Conservation (phyloP, 2,113 vertebrate genomes). For the Orycteropus afer region DNA sequence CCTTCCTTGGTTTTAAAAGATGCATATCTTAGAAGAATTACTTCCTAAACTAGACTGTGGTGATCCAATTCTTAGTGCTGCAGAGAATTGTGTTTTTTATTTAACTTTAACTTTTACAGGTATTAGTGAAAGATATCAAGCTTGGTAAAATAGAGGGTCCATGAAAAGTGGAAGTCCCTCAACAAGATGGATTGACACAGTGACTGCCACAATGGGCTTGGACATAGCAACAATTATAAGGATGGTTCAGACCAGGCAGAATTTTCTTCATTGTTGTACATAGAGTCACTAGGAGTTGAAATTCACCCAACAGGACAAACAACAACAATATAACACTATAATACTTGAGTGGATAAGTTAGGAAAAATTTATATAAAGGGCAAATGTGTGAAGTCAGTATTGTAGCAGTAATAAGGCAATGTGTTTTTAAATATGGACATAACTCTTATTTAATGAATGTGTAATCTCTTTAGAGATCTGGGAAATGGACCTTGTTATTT, state of each 20-base stretch:
- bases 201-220: too few species aligned
- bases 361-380: not conserved
- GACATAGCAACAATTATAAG: too few species aligned
- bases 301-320: too few species aligned
- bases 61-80: not conserved
- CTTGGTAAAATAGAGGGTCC: too few species aligned
- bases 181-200: too few species aligned
- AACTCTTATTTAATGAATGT: not conserved
- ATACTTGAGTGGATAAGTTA: not conserved
- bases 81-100: not conserved
- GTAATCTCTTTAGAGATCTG: not conserved
- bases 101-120: not conserved
- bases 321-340: not conserved
- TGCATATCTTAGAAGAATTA: not conserved
- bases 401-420: not conserved
- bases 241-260: too few species aligned
- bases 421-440: not conserved
- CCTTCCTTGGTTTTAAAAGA: constrained; percentile 35
- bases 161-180: too few species aligned
- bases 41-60: not conserved
- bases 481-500: not conserved
- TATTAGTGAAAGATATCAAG: too few species aligned
- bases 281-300: too few species aligned
- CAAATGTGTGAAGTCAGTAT: not conserved
- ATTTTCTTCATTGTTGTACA: too few species aligned